Evolutionary conservation across 2,113 vertebrate genomes (phyloP), one percentile per base, ranked within the genome.

Genomic region (Nothocercus nigrocapillus): DNA sequence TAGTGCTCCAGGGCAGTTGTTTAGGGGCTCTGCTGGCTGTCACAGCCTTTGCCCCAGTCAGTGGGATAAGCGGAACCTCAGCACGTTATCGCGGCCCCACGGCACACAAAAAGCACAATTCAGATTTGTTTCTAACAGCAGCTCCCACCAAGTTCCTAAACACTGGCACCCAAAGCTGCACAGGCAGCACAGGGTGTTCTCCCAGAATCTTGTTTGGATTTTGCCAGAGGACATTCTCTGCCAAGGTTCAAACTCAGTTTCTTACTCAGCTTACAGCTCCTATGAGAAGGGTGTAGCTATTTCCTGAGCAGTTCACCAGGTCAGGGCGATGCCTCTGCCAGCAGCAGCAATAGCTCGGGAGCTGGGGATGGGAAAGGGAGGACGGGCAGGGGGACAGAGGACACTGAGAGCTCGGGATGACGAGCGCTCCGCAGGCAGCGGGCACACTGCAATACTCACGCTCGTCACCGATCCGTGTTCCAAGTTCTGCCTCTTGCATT

Each of bases 351-450:
- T 8, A 5, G 4, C 21, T 25, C 36, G 5, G 0, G 3, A 4
- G 2, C 13, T 0, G 0, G 44, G 11, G 24, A 42, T 1, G 2
- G 15, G 44, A 12, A 56, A 16, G 61, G 54, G 63, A 80, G 11
- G 21, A 81, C 49, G 73, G 42, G 59, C n/a, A 25, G 27, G 54
- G 0, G 1, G 42, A 27, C 69, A 81, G 49, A 70, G 68, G 59
- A 67, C 0, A 5, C 11, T 19, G 34, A 42, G 9, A 61, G 49
- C 59, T 13, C 61, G 17, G 17, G 38, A 47, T 30, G 53, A 49
- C 49, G 10, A 49, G 10, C 10, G 49, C 49, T 49, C 21, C 21
- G 45, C 45, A 3, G 17, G 45, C 45, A 45, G 45, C 19, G 83
- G 72, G 49, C 11, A 59, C 70, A 13, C 44, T 9, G 4, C 36